phyloP scores from a whole-genome alignment of 2,888 invertebrate species.

The Germaria angustata region DNA sequence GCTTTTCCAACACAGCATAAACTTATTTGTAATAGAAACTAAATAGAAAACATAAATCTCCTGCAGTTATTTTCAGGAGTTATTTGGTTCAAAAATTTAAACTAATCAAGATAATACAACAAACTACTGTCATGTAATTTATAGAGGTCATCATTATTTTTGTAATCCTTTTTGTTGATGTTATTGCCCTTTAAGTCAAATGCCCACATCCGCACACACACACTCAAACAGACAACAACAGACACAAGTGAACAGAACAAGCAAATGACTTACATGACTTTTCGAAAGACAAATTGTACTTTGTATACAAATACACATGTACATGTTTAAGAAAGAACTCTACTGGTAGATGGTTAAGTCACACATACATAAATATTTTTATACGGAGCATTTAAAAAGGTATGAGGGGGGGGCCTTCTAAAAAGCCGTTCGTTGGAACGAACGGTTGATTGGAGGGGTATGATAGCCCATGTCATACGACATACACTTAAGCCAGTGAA shows the following conservation, averaged over 20 bases:
- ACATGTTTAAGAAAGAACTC: not conserved
- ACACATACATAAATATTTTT: not conserved
- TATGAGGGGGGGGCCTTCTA: no score
- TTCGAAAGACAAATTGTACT: conserved; percentile 43
- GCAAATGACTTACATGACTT: conserved; percentile 49
- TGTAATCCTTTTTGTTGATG: not conserved
- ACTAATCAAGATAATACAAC: conserved; percentile 4
- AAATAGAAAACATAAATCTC: not conserved
- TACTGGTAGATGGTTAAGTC: not conserved
- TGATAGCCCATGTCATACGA: no score
- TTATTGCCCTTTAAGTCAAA: conserved; percentile 57
- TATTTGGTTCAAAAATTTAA: conserved; percentile 2
- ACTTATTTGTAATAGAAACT: not conserved
- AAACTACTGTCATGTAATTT: conserved; percentile 3
- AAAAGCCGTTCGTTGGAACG: no score
- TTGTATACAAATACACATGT: not conserved
- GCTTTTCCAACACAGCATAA: not conserved
- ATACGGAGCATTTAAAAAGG: no score
- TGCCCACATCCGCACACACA: conserved; percentile 3
- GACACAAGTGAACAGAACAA: not conserved
- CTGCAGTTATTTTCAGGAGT: not conserved
- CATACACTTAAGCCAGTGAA: no score
- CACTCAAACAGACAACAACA: conserved; percentile 9
- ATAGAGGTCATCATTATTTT: conserved; percentile 31
- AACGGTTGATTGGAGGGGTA: no score